Evolutionary conservation across 2,113 vertebrate species (phyloP), one percentile per base, ranked within the genome.

Genomic region (Morphnarchus princeps): DNA sequence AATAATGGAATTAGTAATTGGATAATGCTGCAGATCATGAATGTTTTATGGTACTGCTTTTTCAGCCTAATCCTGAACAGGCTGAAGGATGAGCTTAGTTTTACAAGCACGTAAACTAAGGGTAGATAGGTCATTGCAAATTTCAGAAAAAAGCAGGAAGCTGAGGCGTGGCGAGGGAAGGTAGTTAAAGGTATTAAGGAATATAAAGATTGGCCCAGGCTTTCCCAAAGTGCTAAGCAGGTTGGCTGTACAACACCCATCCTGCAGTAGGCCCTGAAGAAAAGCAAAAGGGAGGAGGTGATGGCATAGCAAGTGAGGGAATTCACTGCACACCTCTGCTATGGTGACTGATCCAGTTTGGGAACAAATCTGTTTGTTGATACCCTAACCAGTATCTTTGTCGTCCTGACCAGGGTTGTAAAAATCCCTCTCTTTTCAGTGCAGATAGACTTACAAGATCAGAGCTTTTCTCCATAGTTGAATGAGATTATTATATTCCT

Each of bases 151-250:
- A 59, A 54, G 36, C 58, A 86, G 63, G 42, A 54, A 52, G 84
- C 43, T 0, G 0, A 78, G 74, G 38, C 45, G 63, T 59, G 62
- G 32, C 0, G 1, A 59, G 71, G 52, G n/a, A 69, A 69, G 52
- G 62, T 40, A 24, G 26, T 31, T 69, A 63, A 67, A 82, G n/a
- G 38, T 61, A 28, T 77, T 69, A 57, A 57, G 72, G 80, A 59
- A 34, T 3, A 8, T 32, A n/a, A 59, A 79, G 55, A 36, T 19
- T 47, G 78, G 50, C 34, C 28, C 42, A 32, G 22, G 58, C 31
- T 70, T 87, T 70, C 55, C 16, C 54, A 31, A 65, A 83, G 36
- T 7, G 40, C 62, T 43, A 13, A 50, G 63, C 42, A 86, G 81
- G 55, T 54, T 21, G 80, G 28, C 43, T 58, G 36, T 21, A 26